Evolutionary conservation across 2,113 vertebrate species (phyloP).

Genomic region (Cheirogaleus medius): DNA sequence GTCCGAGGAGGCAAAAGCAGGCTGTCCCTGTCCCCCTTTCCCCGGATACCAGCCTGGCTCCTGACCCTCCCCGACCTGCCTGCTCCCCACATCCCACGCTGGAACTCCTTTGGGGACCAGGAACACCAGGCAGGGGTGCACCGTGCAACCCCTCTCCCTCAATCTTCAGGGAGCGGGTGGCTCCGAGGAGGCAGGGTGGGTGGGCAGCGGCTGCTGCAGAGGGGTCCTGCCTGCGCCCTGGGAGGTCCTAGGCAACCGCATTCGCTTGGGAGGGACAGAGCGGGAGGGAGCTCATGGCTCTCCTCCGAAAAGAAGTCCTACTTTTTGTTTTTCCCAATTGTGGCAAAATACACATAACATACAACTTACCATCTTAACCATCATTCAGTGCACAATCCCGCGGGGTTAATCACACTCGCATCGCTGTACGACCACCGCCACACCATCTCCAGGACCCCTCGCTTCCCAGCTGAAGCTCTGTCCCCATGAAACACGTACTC

Average conservation of each 20-base stretch:
- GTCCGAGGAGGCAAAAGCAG: not conserved
- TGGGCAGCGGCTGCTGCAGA: not conserved
- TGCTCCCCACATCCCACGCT: not conserved
- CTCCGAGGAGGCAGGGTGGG: not conserved
- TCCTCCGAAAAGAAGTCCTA: not conserved
- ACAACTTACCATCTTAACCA: not conserved
- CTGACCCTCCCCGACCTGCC: not conserved
- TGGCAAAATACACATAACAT: not conserved
- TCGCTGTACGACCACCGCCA: fast-evolving
- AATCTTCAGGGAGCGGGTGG: not conserved
- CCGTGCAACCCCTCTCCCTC: not conserved
- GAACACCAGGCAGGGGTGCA: not conserved
- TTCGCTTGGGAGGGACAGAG: not conserved
- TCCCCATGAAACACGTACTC: fast-evolving
- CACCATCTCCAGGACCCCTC: not conserved
- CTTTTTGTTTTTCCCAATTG: not conserved
- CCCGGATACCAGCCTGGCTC: not conserved
- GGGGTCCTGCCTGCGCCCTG: not conserved
- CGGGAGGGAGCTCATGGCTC: fast-evolving
- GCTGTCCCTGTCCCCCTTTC: not conserved
- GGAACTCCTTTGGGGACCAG: not conserved
- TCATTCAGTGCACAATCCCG: fast-evolving
- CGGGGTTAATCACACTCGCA: fast-evolving
- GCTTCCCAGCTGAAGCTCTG: not conserved
- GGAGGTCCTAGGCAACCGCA: not conserved